Evolutionary conservation across 2,113 vertebrate species (phyloP).

Genomic region (Lates calcarifer): DNA sequence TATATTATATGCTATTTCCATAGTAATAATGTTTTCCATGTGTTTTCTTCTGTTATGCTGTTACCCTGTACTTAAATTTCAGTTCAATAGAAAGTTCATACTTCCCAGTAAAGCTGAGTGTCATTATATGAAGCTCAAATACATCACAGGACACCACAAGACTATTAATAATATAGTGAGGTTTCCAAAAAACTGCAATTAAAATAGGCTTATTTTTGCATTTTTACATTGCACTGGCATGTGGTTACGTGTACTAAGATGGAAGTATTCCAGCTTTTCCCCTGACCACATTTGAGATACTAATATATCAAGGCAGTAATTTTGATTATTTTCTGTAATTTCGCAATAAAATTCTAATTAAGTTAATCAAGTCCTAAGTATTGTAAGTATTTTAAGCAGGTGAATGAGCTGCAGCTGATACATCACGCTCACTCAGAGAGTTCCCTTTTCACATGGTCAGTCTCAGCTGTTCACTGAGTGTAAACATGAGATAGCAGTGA

Average conservation of each 20-base stretch:
- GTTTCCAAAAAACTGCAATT: background rate
- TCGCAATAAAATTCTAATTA: background rate
- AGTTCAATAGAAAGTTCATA: background rate
- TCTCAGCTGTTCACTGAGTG: background rate
- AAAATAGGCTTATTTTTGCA: background rate
- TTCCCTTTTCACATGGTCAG: background rate
- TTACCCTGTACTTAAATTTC: background rate
- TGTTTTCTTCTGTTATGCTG: slow-evolving; percentile 27
- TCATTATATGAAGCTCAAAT: background rate
- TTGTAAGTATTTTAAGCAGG: background rate
- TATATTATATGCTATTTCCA: slow-evolving; percentile 84
- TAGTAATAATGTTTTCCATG: slow-evolving; percentile 57
- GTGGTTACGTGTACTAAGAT: background rate
- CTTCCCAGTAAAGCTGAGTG: background rate
- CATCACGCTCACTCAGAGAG: background rate
- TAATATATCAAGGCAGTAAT: background rate
- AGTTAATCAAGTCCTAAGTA: background rate
- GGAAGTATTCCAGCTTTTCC: background rate
- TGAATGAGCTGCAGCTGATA: background rate
- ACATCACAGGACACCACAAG: background rate
- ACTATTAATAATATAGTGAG: background rate
- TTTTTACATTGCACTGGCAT: background rate
- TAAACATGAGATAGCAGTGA: background rate
- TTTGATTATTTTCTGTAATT: background rate
- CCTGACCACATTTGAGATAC: too few relatives aligned